Base-by-base conservation (phyloP, 2,888 invertebrate species). In the Oscheius sp. region DNA sequence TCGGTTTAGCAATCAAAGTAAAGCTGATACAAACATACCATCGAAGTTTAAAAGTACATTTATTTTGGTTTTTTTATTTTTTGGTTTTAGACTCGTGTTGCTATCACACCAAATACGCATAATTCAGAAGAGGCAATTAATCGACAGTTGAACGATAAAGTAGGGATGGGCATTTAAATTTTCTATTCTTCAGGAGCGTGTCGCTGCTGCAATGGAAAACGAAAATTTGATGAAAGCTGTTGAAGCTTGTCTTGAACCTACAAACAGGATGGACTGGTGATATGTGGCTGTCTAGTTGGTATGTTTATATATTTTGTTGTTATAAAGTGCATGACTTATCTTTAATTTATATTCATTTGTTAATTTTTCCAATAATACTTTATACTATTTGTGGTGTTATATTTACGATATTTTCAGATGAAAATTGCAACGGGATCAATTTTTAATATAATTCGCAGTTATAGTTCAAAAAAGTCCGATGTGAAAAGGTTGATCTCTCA, bases 151-250 rank as follows among this genome's bases (percentile, higher is more conserved):
- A 94, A 94, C 0, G 98, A 99, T 86, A 99, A 80, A 57, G 75
- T 75, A 41, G 4, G 44, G 8, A 36, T 17, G 24, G 12, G 17
- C 20, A n/a, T 36, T 6, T 22, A 5, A 8, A 47, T 47, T 47
- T 24, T 12, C 4, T 24, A 9, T 32, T 28, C 17, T 73, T 0
- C 59, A 98, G 86, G 98, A 98, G 87, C 88, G 98, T 75, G 94
- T 98, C 0, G 95, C 96, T 0, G 98, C 98, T 0, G 97, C 98
- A 0, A 88, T 97, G 72, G 98, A 98, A 87, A 99, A 98, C 87
- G 90, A 90, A 22, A 92, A 94, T 85, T 89, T 98, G 0, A 90
- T 95, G 36, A 91, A 92, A 87, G 94, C 96, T 14, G 94, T 98
- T 5, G 96, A 97, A 87, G 93, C 94, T 85, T 98, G 97, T 86